These are phyloP conservation scores for Chloromyia formosa DNA, from an alignment of 2,888 invertebrate genomes.

Conservation along the genomic window DNA sequence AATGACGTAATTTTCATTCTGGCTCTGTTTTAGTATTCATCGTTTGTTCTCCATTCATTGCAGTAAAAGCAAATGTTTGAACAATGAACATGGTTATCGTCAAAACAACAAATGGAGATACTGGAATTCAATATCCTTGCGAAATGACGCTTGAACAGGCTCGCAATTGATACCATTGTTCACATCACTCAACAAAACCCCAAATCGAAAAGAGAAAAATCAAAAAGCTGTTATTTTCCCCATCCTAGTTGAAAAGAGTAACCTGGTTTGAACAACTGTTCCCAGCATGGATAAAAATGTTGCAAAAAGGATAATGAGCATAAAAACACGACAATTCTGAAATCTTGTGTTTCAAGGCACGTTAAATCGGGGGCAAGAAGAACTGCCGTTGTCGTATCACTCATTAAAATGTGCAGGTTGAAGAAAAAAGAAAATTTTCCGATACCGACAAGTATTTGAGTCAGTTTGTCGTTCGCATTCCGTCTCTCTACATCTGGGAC, in stretches of 20 bases:
- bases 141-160: background rate
- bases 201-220: background rate
- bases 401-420: background rate
- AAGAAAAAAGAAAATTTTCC: background rate
- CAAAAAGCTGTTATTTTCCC: background rate
- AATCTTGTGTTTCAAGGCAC: background rate
- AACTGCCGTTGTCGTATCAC: background rate
- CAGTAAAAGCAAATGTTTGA: too few species aligned
- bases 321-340: background rate
- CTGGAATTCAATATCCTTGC: background rate
- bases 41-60: too few species aligned
- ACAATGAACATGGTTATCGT: too few species aligned
- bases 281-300: background rate
- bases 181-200: background rate
- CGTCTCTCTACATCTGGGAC: background rate
- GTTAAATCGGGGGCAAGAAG: background rate
- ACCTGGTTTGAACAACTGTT: background rate
- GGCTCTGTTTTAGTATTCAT: too few species aligned
- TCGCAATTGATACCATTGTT: background rate
- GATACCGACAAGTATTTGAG: constrained; percentile 2
- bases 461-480: background rate
- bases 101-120: too few species aligned
- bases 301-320: background rate
- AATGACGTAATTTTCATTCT: background rate
- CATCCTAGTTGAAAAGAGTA: background rate